phyloP scores from a whole-genome alignment of 2,113 vertebrate species.

The Chaetodon trifascialis region DNA sequence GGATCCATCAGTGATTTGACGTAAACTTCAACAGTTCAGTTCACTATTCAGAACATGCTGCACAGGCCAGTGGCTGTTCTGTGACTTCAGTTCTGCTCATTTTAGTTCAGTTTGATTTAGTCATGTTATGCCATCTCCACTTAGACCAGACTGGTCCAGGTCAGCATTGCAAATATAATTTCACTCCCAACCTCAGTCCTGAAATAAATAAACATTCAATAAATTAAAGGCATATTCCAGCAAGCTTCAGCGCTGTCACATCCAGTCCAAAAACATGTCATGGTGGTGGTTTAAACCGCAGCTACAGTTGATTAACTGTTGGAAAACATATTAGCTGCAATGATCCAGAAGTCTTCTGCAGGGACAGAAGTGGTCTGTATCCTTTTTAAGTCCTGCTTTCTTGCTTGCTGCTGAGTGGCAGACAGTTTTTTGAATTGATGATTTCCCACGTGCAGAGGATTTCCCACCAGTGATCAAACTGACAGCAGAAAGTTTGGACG shows the following conservation, averaged over 20 bases:
- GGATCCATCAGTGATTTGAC: background rate
- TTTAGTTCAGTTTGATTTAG: background rate
- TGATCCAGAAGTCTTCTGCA: background rate
- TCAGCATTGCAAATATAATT: background rate
- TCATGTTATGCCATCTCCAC: background rate
- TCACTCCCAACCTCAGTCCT: background rate
- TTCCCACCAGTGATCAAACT: background rate
- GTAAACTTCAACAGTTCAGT: conserved; percentile 4
- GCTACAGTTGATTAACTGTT: background rate
- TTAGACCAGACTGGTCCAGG: background rate
- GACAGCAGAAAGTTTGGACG: background rate
- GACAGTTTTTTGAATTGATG: background rate
- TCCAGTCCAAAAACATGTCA: background rate
- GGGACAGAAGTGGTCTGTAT: background rate
- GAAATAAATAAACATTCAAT: conserved; percentile 51
- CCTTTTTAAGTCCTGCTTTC: background rate
- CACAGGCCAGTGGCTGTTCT: background rate
- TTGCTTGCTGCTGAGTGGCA: background rate
- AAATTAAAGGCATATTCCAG: conserved; percentile 19
- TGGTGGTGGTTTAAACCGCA: background rate
- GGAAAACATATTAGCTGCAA: background rate
- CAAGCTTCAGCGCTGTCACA: background rate
- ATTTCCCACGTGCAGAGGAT: background rate
- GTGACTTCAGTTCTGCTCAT: background rate
- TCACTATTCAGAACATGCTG: background rate